phyloP scores from a whole-genome alignment of 2,113 vertebrate species.

The Pollimyrus isidori region DNA sequence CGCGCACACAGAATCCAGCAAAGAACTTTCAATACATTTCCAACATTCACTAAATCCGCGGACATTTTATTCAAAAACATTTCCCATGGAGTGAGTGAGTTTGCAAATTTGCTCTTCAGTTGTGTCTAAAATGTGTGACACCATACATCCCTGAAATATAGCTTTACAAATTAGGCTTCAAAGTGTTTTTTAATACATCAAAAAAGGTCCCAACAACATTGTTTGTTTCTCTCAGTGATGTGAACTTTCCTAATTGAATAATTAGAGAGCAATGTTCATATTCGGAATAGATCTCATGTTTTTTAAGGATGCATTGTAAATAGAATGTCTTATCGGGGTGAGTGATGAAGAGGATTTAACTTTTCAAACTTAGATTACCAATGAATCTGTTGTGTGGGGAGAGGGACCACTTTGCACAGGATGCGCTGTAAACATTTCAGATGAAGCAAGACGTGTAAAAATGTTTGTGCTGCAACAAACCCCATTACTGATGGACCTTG shows the following conservation, averaged over 20 bases:
- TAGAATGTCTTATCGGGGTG: neutral
- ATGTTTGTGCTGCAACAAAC: neutral
- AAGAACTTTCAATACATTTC: neutral
- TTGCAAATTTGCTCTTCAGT: neutral
- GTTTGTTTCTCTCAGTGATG: neutral
- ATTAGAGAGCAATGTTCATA: neutral
- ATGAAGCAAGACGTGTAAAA: neutral
- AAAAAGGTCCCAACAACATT: neutral
- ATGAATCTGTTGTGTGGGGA: neutral
- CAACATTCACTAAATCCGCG: neutral
- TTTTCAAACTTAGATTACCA: neutral
- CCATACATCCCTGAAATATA: neutral
- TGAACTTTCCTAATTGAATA: neutral
- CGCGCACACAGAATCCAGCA: neutral
- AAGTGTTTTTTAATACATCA: neutral
- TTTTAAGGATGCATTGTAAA: neutral
- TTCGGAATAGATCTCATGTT: neutral
- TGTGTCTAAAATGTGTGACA: neutral
- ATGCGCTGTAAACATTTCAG: neutral
- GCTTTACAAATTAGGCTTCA: neutral
- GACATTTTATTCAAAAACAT: neutral
- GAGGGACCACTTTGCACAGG: neutral
- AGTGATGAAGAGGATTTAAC: neutral
- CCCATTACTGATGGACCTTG: neutral
- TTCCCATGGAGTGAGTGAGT: neutral